phyloP scores from a whole-genome alignment of 2,888 invertebrate species.

The Amiota communis region DNA sequence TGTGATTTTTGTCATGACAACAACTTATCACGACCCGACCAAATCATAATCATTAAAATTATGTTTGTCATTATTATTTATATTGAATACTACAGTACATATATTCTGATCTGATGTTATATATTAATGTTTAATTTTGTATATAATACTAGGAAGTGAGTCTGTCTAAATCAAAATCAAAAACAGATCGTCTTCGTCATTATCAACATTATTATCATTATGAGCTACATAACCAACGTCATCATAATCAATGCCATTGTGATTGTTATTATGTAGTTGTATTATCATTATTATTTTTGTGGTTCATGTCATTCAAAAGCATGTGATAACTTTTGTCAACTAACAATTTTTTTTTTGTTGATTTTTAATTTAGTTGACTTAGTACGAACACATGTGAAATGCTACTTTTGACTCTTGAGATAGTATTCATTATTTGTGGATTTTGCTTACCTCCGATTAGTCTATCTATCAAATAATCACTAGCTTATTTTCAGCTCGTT shows the following conservation, averaged over 20 bases:
- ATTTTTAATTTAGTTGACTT: neutral
- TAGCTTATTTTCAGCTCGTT: slow-evolving; percentile 18
- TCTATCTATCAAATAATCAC: neutral
- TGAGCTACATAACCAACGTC: neutral
- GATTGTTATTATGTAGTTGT: neutral
- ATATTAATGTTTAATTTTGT: no score
- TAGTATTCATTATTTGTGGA: neutral
- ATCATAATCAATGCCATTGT: neutral
- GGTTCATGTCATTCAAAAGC: slow-evolving; percentile 18
- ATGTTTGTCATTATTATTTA: slow-evolving; percentile 60
- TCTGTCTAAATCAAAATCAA: neutral
- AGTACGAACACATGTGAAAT: neutral
- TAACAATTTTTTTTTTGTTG: neutral
- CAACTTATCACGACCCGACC: slow-evolving; percentile 46
- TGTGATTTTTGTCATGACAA: slow-evolving; percentile 11
- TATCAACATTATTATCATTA: slow-evolving; percentile 7
- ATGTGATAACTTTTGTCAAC: slow-evolving; percentile 10
- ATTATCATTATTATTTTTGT: slow-evolving; percentile 2
- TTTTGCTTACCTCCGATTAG: no score
- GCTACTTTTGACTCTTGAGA: neutral
- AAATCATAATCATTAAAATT: slow-evolving; percentile 56
- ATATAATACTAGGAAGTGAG: neutral
- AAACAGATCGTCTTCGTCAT: neutral
- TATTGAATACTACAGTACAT: neutral
- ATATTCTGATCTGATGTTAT: no score